Base-by-base conservation (phyloP, 2,888 invertebrate genomes). In the Gastrophysa polygoni region DNA sequence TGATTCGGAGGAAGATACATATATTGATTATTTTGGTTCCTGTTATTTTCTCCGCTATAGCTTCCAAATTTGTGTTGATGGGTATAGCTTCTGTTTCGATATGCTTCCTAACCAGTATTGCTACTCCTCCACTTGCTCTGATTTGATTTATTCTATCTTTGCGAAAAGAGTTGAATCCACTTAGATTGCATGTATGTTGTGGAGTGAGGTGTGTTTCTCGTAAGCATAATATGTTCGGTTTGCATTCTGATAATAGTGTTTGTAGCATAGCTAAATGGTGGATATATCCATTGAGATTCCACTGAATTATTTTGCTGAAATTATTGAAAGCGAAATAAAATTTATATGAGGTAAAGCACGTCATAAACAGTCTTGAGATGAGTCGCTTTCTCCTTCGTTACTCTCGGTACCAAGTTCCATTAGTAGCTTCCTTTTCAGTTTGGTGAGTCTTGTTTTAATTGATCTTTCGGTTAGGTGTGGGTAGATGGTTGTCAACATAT, bases 231-330 rank as follows among this genome's bases (percentile, higher is more conserved):
- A 51, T 18, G 10, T 16, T 2, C 2, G 32, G 51, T 10, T 5
- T 7, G 16, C 17, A 21, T 21, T 55, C 46, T 2, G 4, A 24
- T 16, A 24, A 28, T 5, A 55, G 20, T 5, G 7, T 14, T 3
- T 44, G n/a, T 7, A 55, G 6, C 29, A 55, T 55, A 24, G 44
- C 29, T 4, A 28, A 6, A 44, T 55, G 44, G 28, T n/a, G 1
- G 17, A 20, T 44, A 20, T 28, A 24, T 28, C 11, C 55, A 55
- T 55, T 55, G 1, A 44, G 10, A 43, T 55, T 28, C 55, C 55
- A 55, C 24, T 55, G 44, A n/a, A n/a, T n/a, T n/a, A n/a, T n/a
- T n/a, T n/a, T n/a, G n/a, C n/a, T n/a, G n/a, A n/a, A n/a, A n/a
- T n/a, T n/a, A n/a, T n/a, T n/a, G n/a, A n/a, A n/a, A n/a, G n/a